phyloP scores from a whole-genome alignment of 2,797 vertebrate species.

The Euphonia xanthogaster region DNA sequence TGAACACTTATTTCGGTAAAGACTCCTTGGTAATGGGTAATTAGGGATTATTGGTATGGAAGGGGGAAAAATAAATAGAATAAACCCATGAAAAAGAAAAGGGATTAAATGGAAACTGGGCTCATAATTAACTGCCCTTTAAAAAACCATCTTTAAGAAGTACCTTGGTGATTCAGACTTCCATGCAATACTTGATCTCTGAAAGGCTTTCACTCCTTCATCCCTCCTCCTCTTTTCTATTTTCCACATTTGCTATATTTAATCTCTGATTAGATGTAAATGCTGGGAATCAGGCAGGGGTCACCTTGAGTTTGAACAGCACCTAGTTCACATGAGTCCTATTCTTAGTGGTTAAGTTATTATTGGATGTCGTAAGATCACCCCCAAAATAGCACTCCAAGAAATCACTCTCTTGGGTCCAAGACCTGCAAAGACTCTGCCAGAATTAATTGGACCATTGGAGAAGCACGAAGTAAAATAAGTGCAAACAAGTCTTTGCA shows the following conservation, averaged over 20 bases:
- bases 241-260: slow-evolving; percentile 37
- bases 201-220: background rate
- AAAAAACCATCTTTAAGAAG: background rate
- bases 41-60: background rate
- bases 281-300: background rate
- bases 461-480: background rate
- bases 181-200: background rate
- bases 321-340: slow-evolving; percentile 9
- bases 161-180: background rate
- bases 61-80: background rate
- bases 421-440: background rate
- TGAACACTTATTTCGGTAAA: background rate
- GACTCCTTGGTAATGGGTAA: background rate
- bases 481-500: background rate
- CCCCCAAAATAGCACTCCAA: background rate
- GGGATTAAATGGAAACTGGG: background rate
- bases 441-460: background rate
- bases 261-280: slow-evolving; percentile 45
- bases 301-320: slow-evolving; percentile 37
- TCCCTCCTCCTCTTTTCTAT: background rate
- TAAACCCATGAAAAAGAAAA: background rate
- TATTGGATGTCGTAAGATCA: background rate
- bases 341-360: slow-evolving; percentile 7
- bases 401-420: background rate
- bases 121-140: background rate